A percentile compares a stretch with the other conserved stretches of the same genome.
Evolutionary conservation across 2,113 vertebrate genomes (phyloP).

Genomic region (Sterrhoptilus dennistouni): DNA sequence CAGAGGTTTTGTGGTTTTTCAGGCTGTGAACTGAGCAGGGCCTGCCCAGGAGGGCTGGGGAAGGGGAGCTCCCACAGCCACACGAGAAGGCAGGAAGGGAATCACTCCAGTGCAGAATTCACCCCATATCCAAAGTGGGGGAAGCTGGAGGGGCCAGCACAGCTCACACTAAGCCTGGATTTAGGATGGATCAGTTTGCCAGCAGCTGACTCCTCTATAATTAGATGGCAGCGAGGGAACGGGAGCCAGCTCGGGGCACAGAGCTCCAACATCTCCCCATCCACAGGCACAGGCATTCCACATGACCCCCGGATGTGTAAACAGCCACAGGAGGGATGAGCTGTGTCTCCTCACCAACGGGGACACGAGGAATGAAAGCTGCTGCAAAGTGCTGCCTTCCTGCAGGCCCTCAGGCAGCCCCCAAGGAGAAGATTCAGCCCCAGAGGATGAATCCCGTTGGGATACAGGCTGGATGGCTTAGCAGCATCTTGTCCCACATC

Average conservation of each 20-base stretch:
- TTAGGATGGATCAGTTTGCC: slow-evolving; percentile 24
- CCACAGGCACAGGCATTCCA: not conserved
- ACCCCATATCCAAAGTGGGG: not conserved
- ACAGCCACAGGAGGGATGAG: rapidly evolving
- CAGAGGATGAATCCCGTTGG: not conserved
- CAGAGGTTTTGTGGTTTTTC: not conserved
- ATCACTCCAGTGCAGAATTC: not conserved
- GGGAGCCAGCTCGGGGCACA: not conserved
- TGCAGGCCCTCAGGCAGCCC: not conserved
- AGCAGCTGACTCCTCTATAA: slow-evolving; percentile 51
- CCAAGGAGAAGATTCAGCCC: rapidly evolving
- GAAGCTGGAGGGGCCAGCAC: not conserved
- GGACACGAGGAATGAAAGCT: rapidly evolving
- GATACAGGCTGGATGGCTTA: rapidly evolving
- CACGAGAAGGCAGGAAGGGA: not conserved
- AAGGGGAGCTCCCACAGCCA: not conserved
- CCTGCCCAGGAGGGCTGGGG: not conserved
- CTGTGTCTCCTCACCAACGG: rapidly evolving
- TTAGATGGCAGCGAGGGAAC: not conserved
- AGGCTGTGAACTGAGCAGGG: rapidly evolving
- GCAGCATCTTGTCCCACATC: not conserved
- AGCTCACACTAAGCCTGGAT: not conserved
- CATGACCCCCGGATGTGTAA: not conserved
- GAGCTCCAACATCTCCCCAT: not conserved
- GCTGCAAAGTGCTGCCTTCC: not conserved